Evolutionary conservation across 1,140 invertebrate genomes (phyloP), one percentile per base, ranked within the genome.

Genomic region (Lordiphosa collinella): DNA sequence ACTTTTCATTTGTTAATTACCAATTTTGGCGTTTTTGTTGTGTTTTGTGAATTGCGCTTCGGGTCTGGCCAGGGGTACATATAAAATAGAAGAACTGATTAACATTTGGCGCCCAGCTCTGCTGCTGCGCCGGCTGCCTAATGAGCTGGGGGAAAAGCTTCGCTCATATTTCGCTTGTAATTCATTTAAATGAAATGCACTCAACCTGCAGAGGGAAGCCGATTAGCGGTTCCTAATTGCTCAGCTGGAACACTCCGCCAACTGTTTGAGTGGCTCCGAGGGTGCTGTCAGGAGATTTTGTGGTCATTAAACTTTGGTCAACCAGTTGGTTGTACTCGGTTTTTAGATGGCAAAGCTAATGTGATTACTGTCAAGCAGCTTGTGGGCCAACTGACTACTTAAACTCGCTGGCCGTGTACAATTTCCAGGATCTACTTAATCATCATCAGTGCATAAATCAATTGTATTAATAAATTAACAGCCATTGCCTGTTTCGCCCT

Each of bases 181-280:
- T 82, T 82, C 71, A 84, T 82, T 84, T 71, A 84, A 82, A 82
- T 64, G 67, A 84, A 75, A 76, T 82, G 78, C 78, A 84, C 76
- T 82, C 71, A 82, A 76, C 78, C 69, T 75, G 51, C 70, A 1
- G 35, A 32, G 38, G 52, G 40, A 41, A 66, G 50, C 18, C 53
- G 56, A 66, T 66, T 66, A 66, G 54, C 76, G 78, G 65, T 72
- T 67, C 51, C 65, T 82, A 80, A 80, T 82, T 80, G 76, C 54
- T 82, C 61, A 55, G 44, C 67, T 60, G 68, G 52, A 60, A 59
- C 55, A 4, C 53, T 56, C 34, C 31, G 11, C 29, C 31, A 53
- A 52, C 35, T 48, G 50, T 49, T 57, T 56, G 43, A 73, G 50
- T 57, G 53, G 44, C 38, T 54, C 25, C 25, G 38, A 16, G 34